phyloP scores from a whole-genome alignment of 2,797 vertebrate species.

The Harpagifer antarcticus region DNA sequence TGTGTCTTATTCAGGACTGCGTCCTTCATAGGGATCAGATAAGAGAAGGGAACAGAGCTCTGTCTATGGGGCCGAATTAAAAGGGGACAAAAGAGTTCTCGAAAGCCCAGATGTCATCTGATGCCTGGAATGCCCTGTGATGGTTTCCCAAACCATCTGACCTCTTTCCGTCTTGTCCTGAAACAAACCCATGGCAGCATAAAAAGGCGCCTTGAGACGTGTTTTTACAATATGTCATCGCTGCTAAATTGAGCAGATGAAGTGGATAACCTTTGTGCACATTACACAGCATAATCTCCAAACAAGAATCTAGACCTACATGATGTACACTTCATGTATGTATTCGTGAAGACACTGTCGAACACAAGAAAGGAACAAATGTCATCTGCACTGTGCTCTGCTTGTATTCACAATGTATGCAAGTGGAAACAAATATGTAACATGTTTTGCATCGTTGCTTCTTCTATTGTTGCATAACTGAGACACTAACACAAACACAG shows the following conservation, averaged over 20 bases:
- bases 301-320: not conserved
- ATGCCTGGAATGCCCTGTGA: conserved; percentile 41
- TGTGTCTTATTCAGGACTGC: conserved; percentile 17
- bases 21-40: conserved; percentile 62
- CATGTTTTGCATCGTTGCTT: conserved; percentile 12
- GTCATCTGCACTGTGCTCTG: not conserved
- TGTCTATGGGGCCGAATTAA: conserved; percentile 36
- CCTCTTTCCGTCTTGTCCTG: conserved; percentile 39
- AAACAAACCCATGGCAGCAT: conserved; percentile 28
- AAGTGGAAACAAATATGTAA: conserved; percentile 11
- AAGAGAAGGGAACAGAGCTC: conserved; percentile 56
- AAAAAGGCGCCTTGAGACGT: conserved; percentile 32
- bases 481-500: not conserved
- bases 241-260: conserved; percentile 8
- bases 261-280: not conserved
- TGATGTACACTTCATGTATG: not conserved
- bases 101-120: conserved; percentile 45
- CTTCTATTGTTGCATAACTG: not conserved
- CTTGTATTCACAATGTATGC: conserved; percentile 22
- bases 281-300: not conserved
- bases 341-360: not conserved
- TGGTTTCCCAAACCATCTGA: conserved; percentile 46
- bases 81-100: conserved; percentile 31
- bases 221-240: conserved; percentile 19
- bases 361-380: conserved; percentile 8